Percentiles rank a stretch among this genome's conserved stretches.
phyloP scores from a whole-genome alignment of 2,113 vertebrate species.

The Lonchura striata region DNA sequence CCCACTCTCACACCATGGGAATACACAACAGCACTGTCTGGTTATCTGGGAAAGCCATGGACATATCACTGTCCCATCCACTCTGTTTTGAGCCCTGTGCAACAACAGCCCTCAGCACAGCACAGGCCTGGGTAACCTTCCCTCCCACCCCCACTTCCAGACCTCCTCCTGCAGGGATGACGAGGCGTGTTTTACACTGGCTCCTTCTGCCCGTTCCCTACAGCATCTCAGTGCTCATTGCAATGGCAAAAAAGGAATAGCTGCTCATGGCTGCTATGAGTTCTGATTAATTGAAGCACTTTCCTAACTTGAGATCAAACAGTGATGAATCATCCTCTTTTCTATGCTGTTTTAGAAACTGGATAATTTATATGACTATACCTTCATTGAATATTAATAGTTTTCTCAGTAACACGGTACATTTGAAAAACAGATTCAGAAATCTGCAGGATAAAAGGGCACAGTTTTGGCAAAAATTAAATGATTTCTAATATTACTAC shows the following conservation, averaged over 20 bases:
- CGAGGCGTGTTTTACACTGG: not conserved
- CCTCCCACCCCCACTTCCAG: not conserved
- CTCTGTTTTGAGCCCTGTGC: not conserved
- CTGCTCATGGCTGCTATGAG: not conserved
- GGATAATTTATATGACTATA: not conserved
- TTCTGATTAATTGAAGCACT: not conserved
- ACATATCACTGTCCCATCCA: not conserved
- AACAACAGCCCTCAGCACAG: not conserved
- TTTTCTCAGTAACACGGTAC: not conserved
- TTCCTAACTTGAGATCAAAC: conserved; percentile 20
- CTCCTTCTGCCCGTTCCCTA: not conserved
- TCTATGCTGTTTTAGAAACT: not conserved
- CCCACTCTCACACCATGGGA: accelerated
- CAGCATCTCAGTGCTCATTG: not conserved
- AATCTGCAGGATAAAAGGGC: not conserved
- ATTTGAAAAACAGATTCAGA: conserved; percentile 1
- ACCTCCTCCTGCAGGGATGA: not conserved
- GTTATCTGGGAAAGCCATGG: not conserved
- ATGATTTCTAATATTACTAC: not conserved
- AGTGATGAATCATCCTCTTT: conserved; percentile 19
- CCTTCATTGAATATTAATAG: conserved; percentile 15
- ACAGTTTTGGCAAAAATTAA: not conserved
- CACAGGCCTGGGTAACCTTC: not conserved
- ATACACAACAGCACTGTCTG: not conserved
- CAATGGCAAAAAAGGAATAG: not conserved